A percentile compares a stretch with the other conserved stretches of the same genome.
Evolutionary conservation across 2,797 vertebrate species (phyloP).

Genomic region (Echiichthys vipera): DNA sequence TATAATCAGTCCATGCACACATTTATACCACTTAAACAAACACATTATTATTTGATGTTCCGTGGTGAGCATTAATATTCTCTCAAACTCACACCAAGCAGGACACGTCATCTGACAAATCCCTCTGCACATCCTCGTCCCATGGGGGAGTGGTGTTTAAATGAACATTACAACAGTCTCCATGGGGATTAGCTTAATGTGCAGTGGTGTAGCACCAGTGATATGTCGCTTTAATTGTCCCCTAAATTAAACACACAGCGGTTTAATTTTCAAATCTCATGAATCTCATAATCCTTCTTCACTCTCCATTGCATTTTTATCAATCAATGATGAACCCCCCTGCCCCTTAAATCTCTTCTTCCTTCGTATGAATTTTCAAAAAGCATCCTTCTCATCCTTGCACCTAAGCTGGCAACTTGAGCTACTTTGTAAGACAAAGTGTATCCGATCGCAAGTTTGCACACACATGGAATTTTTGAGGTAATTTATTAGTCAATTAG

Average conservation of each 20-base stretch:
- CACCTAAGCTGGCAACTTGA: constrained; percentile 16
- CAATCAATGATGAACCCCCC: constrained; percentile 58
- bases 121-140: constrained; percentile 34
- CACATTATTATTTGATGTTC: constrained; percentile 22
- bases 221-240: constrained; percentile 73
- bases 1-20: neutral
- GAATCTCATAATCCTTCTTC: constrained; percentile 76
- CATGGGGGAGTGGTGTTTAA: constrained; percentile 40
- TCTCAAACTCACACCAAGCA: constrained; percentile 29
- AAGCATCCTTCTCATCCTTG: constrained; percentile 1
- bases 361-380: constrained; percentile 18
- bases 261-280: constrained; percentile 78
- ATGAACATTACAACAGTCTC: constrained; percentile 72
- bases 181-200: constrained; percentile 69
- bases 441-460: constrained; percentile 60
- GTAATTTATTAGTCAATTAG: constrained; percentile 79
- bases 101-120: constrained; percentile 58
- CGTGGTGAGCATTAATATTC: constrained; percentile 50
- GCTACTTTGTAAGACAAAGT: constrained; percentile 57
- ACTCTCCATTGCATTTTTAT: constrained; percentile 67
- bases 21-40: constrained; percentile 41
- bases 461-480: constrained; percentile 57
- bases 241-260: constrained; percentile 73
- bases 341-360: constrained; percentile 6
- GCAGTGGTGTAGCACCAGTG: constrained; percentile 51